These are phyloP conservation scores for Zophobas morio DNA, from an alignment of 1,140 invertebrate genomes.

Conservation along the genomic window DNA sequence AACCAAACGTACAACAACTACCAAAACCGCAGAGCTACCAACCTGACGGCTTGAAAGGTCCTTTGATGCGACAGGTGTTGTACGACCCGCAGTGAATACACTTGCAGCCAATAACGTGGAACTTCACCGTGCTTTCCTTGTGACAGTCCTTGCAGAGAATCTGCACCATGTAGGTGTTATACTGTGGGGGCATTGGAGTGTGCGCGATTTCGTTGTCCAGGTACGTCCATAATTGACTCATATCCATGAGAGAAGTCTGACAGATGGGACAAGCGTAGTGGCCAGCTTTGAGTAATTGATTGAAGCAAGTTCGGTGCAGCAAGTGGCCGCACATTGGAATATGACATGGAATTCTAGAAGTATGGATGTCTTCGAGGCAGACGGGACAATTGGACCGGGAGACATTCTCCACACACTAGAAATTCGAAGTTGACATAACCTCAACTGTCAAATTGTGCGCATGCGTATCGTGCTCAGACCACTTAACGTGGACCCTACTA, in stretches of 20 bases:
- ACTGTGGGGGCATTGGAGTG: constrained; percentile 87
- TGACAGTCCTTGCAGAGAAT: constrained; percentile 93
- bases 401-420: constrained; percentile 89
- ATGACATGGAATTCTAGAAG: constrained; percentile 87
- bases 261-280: constrained; percentile 91
- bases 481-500: too few relatives aligned
- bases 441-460: neutral
- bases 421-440: constrained; percentile 47
- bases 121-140: constrained; percentile 85
- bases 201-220: constrained; percentile 84
- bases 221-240: constrained; percentile 86
- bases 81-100: constrained; percentile 88
- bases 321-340: constrained; percentile 90
- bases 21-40: constrained; percentile 5
- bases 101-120: constrained; percentile 89
- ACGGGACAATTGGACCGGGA: constrained; percentile 89
- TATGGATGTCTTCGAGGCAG: constrained; percentile 91
- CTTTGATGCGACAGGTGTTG: constrained; percentile 85
- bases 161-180: constrained; percentile 81
- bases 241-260: constrained; percentile 87
- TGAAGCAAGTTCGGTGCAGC: constrained; percentile 85
- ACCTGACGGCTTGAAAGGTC: constrained; percentile 56
- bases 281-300: constrained; percentile 81
- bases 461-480: neutral
- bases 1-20: constrained; percentile 18